phyloP scores from a whole-genome alignment of 2,797 vertebrate genomes.

The Danio albolineatus region DNA sequence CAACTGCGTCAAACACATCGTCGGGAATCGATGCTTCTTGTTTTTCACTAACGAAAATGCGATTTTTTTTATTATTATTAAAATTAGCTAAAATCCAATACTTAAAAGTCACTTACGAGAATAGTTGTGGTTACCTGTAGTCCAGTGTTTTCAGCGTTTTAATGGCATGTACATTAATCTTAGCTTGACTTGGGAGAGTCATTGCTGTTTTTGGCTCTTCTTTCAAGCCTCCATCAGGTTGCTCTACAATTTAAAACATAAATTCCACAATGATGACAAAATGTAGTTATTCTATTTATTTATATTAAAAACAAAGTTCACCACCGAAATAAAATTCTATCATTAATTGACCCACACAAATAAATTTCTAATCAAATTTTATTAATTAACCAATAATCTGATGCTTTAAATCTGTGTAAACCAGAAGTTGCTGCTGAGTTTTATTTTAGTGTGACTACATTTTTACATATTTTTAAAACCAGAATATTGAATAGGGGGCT shows the following conservation, averaged over 20 bases:
- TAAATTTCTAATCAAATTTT: too few relatives aligned
- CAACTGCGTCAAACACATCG: slow-evolving; percentile 84
- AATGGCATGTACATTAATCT: slow-evolving; percentile 84
- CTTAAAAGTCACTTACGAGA: not conserved
- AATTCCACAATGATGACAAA: not conserved
- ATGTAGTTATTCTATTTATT: too few relatives aligned
- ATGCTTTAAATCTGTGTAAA: too few relatives aligned
- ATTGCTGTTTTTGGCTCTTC: slow-evolving; percentile 82
- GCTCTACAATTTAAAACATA: slow-evolving; percentile 73
- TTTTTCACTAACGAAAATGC: slow-evolving; percentile 80
- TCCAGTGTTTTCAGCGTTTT: slow-evolving; percentile 84
- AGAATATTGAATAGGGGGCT: too few relatives aligned
- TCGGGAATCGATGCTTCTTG: slow-evolving; percentile 83
- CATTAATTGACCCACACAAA: too few relatives aligned
- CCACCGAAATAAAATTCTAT: too few relatives aligned
- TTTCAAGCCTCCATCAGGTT: slow-evolving; percentile 63
- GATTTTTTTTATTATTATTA: not conserved
- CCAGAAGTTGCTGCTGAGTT: too few relatives aligned
- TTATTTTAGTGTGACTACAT: too few relatives aligned
- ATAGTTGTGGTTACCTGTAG: slow-evolving; percentile 80
- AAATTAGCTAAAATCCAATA: not conserved
- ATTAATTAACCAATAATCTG: too few relatives aligned
- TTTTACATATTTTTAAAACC: too few relatives aligned
- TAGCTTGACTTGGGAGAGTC: slow-evolving; percentile 90
- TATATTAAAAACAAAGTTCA: too few relatives aligned